Evolutionary conservation across 1,140 invertebrate genomes (phyloP), one percentile per base, ranked within the genome.

Genomic region (Drosophila sturtevanti): DNA sequence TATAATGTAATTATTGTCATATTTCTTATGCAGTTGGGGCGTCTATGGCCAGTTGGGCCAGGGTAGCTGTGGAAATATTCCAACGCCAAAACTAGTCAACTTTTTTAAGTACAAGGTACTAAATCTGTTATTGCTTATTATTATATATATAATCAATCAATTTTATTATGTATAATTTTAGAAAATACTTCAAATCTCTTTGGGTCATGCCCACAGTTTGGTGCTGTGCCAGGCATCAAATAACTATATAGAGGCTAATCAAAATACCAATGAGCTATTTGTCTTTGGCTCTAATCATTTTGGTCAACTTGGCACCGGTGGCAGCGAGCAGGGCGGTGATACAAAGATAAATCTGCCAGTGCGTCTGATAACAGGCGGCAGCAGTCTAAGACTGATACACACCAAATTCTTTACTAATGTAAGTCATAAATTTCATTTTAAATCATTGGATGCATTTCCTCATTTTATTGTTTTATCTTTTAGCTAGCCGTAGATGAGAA

Each of bases 31-130:
- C 54, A 76, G 72, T 58, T 98, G 96, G 96, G 96, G 96, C 27
- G 94, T 97, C 18, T 96, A 97, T 91, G 97, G 96, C 0, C 96
- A 98, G 90, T 91, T 97, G 12, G 97, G 97, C 14, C 96, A 96
- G 89, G 95, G 95, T 31, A 93, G 93, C 79, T 94, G 95, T 22
- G 95, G 96, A 72, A 95, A 96, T 81, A 91, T 93, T 61, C 92
- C 93, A 55, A 91, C 92, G 37, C 96, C 97, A 9, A 94, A 92
- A 59, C 76, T 94, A 41, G 93, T 97, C 21, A 75, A 91, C 65
- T 86, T 89, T 67, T 92, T 95, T 37, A 80, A 89, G 71, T 91
- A 84, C 63, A 92, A 93, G 91, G 93, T 93, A 75, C 1, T 7
- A 4, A 0, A 1, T 7, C 31, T 34, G 2, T 0, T 10, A 4